Percentiles rank a stretch among this genome's conserved stretches.
Evolutionary conservation across 2,113 vertebrate species (phyloP).

Genomic region (Rhizomys pruinosus): DNA sequence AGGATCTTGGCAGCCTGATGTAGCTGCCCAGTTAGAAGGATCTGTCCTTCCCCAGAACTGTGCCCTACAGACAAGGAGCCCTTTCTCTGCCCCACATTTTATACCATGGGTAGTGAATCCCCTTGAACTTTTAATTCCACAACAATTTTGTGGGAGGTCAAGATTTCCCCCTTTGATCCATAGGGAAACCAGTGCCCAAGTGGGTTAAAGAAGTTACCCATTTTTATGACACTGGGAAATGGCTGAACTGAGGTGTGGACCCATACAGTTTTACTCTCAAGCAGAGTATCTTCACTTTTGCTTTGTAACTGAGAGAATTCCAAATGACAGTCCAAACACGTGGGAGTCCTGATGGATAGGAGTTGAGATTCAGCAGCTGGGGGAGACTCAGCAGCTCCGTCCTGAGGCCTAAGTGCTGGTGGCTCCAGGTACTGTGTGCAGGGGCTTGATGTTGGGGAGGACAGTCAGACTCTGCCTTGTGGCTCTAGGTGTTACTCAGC

Average conservation of each 20-base stretch:
- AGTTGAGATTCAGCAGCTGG: rapidly evolving
- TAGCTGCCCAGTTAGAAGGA: not conserved
- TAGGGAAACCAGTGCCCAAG: not conserved
- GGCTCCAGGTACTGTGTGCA: not conserved
- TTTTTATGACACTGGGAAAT: not conserved
- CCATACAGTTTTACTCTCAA: not conserved
- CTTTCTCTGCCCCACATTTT: not conserved
- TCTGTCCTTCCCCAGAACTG: not conserved
- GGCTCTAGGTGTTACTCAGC: not conserved
- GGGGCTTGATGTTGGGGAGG: not conserved
- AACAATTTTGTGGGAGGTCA: not conserved
- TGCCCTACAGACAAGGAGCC: not conserved
- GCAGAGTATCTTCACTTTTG: not conserved
- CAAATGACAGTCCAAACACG: not conserved
- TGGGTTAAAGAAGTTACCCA: not conserved
- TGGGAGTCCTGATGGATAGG: not conserved
- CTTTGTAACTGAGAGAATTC: not conserved
- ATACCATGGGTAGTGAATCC: not conserved
- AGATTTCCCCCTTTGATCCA: not conserved
- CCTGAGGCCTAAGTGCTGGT: rapidly evolving
- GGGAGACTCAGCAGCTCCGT: not conserved
- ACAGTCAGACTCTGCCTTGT: not conserved
- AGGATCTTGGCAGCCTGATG: not conserved
- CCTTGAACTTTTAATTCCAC: not conserved
- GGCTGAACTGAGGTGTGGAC: not conserved